Base-by-base conservation (phyloP, 2,888 invertebrate genomes). In the Lottia gigantea region DNA sequence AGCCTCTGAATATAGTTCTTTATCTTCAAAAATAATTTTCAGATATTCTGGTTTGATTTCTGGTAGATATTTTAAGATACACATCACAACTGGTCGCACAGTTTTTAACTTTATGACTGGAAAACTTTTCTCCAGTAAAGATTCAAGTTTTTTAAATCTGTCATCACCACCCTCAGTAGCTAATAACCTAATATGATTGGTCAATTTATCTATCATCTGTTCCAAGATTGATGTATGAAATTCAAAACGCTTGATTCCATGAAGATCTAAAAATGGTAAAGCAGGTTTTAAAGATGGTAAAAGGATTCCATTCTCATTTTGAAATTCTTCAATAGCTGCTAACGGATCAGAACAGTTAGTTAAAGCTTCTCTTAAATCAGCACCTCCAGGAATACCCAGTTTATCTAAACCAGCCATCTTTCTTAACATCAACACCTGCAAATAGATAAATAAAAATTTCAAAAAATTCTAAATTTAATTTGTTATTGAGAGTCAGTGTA, bases 311-410 rank as follows among this genome's bases (percentile, higher is more conserved):
- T 90, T 90, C 68, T 89, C 88, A 31, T 95, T 90, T 92, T 98
- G 97, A 91, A 98, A 98, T 89, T 97, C 97, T 91, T 97, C 97
- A 76, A 98, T 98, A n/a, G 98, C 97, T 90, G 96, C 96, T 55
- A 98, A 88, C 15, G 98, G 98, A 90, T 98, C 97, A 0, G 96
- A 95, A 87, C 97, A 97, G 84, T 95, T 97, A 16, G 97, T 97
- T 19, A 98, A 91, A 15, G 97, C 95, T 89, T 97, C 96, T 66
- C 94, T 90, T n/a, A 96, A 91, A 87, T 92, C 94, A n/a, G 92
- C 92, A 84, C 95, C 94, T 0, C 95, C 96, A 0, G 95, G 94
- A 74, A 96, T 94, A 16, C 95, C 95, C 2, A 95, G 92, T 76
- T 95, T 94, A 88, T 95, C 95, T 70, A 95, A 88, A 0, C 85